Percentiles rank a stretch among this genome's conserved stretches.
These are phyloP conservation scores for Micrasema longulum DNA, from an alignment of 1,140 invertebrate genomes.

Conservation along the genomic window DNA sequence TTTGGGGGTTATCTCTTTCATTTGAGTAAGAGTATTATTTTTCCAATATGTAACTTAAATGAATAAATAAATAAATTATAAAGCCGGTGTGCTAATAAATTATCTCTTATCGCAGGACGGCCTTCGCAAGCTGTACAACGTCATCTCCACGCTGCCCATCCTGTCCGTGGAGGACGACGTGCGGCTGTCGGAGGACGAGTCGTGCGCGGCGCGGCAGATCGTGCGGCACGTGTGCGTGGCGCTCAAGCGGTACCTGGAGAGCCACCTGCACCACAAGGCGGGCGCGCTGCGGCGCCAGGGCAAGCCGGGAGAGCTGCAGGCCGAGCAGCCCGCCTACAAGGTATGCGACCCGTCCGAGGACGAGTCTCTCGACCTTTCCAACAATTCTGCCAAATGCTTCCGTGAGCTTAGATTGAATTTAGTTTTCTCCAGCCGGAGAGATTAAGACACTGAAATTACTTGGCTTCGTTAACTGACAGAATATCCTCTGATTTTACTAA, in stretches of 20 bases:
- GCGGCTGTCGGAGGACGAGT: constrained; percentile 87
- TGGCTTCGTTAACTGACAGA: too few relatives aligned
- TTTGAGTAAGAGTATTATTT: too few relatives aligned
- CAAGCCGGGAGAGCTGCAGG: constrained; percentile 65
- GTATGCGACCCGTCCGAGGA: constrained; percentile 59
- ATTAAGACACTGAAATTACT: too few relatives aligned
- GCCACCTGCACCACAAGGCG: constrained; percentile 87
- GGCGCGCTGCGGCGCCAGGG: constrained; percentile 81
- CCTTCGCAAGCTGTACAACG: constrained; percentile 92
- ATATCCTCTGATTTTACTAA: too few relatives aligned
- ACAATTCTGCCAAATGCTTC: too few relatives aligned
- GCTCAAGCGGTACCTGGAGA: constrained; percentile 92
- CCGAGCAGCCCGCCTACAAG: constrained; percentile 72
- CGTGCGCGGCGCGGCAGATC: constrained; percentile 93
- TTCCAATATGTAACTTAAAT: too few relatives aligned
- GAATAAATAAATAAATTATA: too few relatives aligned
- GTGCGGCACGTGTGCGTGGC: constrained; percentile 93
- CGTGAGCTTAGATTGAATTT: too few relatives aligned
- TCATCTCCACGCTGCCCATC: constrained; percentile 88
- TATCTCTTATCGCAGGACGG: constrained; percentile 77
- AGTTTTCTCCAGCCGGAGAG: too few relatives aligned
- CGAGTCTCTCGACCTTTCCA: too few relatives aligned
- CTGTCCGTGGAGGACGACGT: constrained; percentile 77
- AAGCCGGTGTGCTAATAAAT: too few relatives aligned
- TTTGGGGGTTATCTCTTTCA: too few relatives aligned